Conservation (phyloP, 2,797 vertebrate genomes). For the Sciurus vulgaris region DNA sequence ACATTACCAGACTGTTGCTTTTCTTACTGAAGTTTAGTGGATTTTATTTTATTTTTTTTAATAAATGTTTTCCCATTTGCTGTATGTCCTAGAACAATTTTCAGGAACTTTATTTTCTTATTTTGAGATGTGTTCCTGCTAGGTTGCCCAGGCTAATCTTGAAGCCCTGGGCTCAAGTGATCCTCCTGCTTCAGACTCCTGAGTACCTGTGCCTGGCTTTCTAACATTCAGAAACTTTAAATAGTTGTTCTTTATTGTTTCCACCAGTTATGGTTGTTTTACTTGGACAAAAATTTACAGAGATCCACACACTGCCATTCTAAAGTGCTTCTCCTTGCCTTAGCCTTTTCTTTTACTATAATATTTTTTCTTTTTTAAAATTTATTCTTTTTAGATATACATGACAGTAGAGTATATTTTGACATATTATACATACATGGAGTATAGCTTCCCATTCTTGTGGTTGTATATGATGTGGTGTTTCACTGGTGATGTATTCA, state of each 20-base stretch:
- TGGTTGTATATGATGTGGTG: too few relatives aligned
- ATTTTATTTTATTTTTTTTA: background rate
- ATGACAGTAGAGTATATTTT: too few relatives aligned
- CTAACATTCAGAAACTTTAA: background rate
- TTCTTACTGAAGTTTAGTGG: background rate
- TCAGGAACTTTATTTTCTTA: background rate
- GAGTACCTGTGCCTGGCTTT: too few relatives aligned
- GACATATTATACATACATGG: too few relatives aligned
- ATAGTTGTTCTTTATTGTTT: background rate
- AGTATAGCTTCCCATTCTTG: too few relatives aligned
- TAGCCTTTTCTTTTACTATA: background rate
- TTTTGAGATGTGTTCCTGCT: background rate
- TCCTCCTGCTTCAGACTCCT: background rate
- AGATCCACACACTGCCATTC: background rate
- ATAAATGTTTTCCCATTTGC: background rate
- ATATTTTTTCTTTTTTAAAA: too few relatives aligned
- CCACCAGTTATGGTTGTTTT: background rate
- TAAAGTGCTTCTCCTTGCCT: background rate
- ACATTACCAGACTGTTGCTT: background rate
- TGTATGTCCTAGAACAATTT: background rate
- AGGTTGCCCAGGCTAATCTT: background rate
- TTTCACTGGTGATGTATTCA: too few relatives aligned
- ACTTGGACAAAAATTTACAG: background rate
- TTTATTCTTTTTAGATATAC: too few relatives aligned
- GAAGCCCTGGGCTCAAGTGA: background rate